Base-by-base conservation (phyloP, 2,888 invertebrate species). In the Pasiphila rectangulata region DNA sequence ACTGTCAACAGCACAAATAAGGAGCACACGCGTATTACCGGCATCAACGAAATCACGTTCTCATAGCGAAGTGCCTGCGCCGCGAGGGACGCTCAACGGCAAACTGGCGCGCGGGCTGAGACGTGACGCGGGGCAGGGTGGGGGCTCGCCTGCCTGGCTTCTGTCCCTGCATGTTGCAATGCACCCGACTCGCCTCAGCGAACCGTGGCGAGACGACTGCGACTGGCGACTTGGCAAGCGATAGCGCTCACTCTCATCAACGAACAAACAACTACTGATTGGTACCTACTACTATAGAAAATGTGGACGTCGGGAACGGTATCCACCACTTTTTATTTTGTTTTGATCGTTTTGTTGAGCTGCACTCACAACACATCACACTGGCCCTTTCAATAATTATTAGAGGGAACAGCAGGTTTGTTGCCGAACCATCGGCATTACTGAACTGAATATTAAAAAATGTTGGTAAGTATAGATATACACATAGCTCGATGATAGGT, bases 71-170 rank as follows among this genome's bases (percentile, higher is more conserved):
- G 67, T 78, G 81, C 79, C 69, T 79, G 84, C 84, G 85, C 72
- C 82, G 75, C 79, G 78, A 81, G 78, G 78, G 82, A 85, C 86
- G 86, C 86, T 75, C 84, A 69, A 77, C 80, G 81, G 74, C 84
- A 69, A 70, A 85, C 85, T 87, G 83, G 82, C 84, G 72, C 65
- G 73, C 74, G 77, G 64, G 64, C 67, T 58, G 61, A 58, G 63
- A 59, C 63, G 64, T 56, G 55, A 45, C 63, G 75, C 71, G 79
- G 71, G 75, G 73, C 72, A 75, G 77, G 79, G 82, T 76, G 83
- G 84, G 84, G 82, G 78, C 78, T 75, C 75, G 79, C 72, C 72
- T 69, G 76, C 69, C 72, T 67, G 72, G 69, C 68, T n/a, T 69
- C 70, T 66, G 72, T 74, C 75, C 76, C 61, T 86, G 86, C 86